Percentiles rank a stretch among this genome's conserved stretches.
Conservation (phyloP, 2,797 vertebrate species). For the Austrolebias charrua region DNA sequence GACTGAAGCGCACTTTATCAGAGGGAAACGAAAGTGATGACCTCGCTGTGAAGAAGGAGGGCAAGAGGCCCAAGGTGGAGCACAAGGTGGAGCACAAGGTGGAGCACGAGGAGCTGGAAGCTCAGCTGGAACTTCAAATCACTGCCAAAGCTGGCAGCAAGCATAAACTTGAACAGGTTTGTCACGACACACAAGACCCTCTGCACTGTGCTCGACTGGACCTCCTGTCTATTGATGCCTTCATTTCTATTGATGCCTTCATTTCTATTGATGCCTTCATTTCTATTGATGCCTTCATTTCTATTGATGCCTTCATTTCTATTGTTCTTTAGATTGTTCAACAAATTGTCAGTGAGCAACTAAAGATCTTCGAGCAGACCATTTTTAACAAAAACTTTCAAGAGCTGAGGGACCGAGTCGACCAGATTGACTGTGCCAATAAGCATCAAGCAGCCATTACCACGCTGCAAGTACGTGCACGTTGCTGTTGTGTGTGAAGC, state of each 20-base stretch:
- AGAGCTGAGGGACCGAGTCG: constrained; percentile 90
- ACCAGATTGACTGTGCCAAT: constrained; percentile 89
- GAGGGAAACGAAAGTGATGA: constrained; percentile 66
- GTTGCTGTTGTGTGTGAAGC: background rate
- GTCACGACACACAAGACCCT: constrained; percentile 2
- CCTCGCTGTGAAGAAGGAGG: constrained; percentile 61
- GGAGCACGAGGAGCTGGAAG: constrained; percentile 87
- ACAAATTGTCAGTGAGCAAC: constrained; percentile 88
- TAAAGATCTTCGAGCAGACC: constrained; percentile 83
- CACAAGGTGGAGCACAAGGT: constrained; percentile 82
- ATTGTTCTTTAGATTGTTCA: constrained; percentile 93
- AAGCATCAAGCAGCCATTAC: constrained; percentile 87
- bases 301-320: no score
- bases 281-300: no score
- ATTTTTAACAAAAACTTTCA: constrained; percentile 89
- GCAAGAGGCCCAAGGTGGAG: constrained; percentile 78
- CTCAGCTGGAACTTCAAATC: constrained; percentile 94
- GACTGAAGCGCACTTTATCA: constrained; percentile 79
- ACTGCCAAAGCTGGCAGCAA: constrained; percentile 83
- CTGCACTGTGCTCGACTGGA: no score
- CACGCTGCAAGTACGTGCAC: constrained; percentile 74
- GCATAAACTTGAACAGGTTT: constrained; percentile 89
- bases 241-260: no score
- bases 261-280: no score
- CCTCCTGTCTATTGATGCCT: no score